Conservation (phyloP, 1,140 invertebrate genomes). For the Grapholita molesta region DNA sequence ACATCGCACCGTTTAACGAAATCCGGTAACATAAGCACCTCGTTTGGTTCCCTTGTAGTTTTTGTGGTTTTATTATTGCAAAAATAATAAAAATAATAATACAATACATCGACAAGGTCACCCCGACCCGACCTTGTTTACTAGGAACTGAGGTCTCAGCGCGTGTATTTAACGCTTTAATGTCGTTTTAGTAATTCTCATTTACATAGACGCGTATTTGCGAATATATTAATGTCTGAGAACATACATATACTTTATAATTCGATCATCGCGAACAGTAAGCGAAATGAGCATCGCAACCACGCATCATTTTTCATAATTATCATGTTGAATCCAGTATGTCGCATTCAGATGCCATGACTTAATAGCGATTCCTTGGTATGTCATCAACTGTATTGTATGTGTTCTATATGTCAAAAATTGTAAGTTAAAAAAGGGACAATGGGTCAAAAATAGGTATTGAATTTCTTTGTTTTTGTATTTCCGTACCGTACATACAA, state of each 20-base stretch:
- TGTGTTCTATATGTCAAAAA: too few species aligned
- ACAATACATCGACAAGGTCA: slow-evolving; percentile 61
- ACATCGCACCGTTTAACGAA: neutral
- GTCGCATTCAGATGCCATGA: too few species aligned
- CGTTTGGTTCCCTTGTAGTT: slow-evolving; percentile 66
- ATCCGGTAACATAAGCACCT: slow-evolving; percentile 19
- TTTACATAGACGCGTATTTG: slow-evolving; percentile 23
- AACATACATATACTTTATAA: neutral
- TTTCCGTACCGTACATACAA: too few species aligned
- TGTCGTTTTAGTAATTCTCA: slow-evolving; percentile 22
- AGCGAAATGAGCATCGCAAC: neutral
- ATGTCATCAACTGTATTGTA: too few species aligned
- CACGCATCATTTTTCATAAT: neutral
- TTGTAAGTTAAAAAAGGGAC: too few species aligned
- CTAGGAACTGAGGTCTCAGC: slow-evolving; percentile 63
- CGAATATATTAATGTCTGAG: neutral
- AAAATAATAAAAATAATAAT: slow-evolving; percentile 56
- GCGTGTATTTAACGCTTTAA: slow-evolving; percentile 43
- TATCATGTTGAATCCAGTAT: too few species aligned
- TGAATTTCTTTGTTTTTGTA: too few species aligned
- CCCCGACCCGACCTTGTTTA: slow-evolving; percentile 70
- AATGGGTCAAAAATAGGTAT: too few species aligned
- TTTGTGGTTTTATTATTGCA: slow-evolving; percentile 56
- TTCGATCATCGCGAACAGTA: neutral
- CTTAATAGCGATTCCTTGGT: too few species aligned